These are phyloP conservation scores for Triplophysa bombifrons DNA, from an alignment of 2,797 vertebrate species.

Conservation along the genomic window DNA sequence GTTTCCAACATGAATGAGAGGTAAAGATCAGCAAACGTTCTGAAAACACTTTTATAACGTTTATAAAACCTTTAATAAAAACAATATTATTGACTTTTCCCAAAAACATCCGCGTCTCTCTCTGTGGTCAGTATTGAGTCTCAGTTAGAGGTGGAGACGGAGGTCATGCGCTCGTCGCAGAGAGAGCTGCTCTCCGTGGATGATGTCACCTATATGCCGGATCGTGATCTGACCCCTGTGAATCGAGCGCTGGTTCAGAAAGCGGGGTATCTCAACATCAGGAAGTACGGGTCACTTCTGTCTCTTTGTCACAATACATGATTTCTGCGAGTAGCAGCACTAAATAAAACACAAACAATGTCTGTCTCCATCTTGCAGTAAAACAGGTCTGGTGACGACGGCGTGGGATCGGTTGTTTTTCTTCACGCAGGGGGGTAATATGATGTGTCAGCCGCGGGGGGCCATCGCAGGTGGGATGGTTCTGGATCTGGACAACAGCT, in stretches of 20 bases:
- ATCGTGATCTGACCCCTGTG: slow-evolving; percentile 83
- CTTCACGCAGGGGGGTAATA: slow-evolving; percentile 98
- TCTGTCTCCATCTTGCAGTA: slow-evolving; percentile 73
- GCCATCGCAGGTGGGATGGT: slow-evolving; percentile 96
- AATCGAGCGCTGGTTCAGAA: slow-evolving; percentile 96
- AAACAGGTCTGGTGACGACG: slow-evolving; percentile 96
- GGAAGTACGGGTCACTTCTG: slow-evolving; percentile 82
- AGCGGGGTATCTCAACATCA: slow-evolving; percentile 96
- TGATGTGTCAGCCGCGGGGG: slow-evolving; percentile 97
- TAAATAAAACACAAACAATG: too few species aligned
- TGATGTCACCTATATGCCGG: slow-evolving; percentile 89
- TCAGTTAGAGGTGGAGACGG: slow-evolving; percentile 88
- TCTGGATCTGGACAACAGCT: slow-evolving; percentile 98
- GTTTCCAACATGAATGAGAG: slow-evolving; percentile 88
- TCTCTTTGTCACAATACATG: slow-evolving; percentile 16
- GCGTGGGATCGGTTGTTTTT: slow-evolving; percentile 97
- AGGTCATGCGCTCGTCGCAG: slow-evolving; percentile 87
- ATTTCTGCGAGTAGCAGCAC: background rate
- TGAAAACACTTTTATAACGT: too few species aligned
- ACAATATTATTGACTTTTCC: background rate
- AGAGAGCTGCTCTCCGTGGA: slow-evolving; percentile 89
- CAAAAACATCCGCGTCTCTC: background rate
- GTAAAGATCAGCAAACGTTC: slow-evolving; percentile 66
- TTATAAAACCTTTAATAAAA: background rate
- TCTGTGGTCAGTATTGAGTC: slow-evolving; percentile 81